These are phyloP conservation scores for Koerneria pararmatus DNA, from an alignment of 2,888 invertebrate genomes.

Conservation along the genomic window DNA sequence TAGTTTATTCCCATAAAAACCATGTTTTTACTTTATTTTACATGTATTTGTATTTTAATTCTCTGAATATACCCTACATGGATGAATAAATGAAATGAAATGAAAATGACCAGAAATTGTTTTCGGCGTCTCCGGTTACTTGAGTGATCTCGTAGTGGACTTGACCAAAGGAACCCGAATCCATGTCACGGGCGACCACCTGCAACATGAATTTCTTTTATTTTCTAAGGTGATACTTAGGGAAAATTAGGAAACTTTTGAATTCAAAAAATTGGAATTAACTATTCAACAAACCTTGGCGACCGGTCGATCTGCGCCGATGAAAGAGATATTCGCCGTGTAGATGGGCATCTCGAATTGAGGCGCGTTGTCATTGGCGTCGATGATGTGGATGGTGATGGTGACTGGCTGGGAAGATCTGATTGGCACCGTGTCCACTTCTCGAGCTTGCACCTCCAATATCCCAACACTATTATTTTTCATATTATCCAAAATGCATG, in stretches of 20 bases:
- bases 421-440: slow-evolving; percentile 56
- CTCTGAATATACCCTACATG: no score
- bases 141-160: slow-evolving; percentile 47
- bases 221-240: background rate
- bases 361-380: slow-evolving; percentile 50
- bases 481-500: no score
- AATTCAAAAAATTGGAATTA: background rate
- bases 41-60: no score
- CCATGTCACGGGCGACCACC: slow-evolving; percentile 47
- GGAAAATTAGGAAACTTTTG: background rate
- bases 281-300: slow-evolving; percentile 28
- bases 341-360: slow-evolving; percentile 49
- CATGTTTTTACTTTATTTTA: background rate
- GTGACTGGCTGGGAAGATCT: slow-evolving; percentile 52
- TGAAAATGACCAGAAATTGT: background rate
- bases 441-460: slow-evolving; percentile 55
- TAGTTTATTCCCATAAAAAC: no score
- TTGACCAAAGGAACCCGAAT: slow-evolving; percentile 46
- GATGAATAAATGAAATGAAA: no score
- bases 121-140: slow-evolving; percentile 21
- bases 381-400: slow-evolving; percentile 56
- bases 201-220: slow-evolving; percentile 23
- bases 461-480: no score
- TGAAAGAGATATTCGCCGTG: slow-evolving; percentile 51
- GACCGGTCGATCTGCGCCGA: slow-evolving; percentile 34